Evolutionary conservation across 2,797 vertebrate species (phyloP).

Genomic region (Sebastes vulpes): DNA sequence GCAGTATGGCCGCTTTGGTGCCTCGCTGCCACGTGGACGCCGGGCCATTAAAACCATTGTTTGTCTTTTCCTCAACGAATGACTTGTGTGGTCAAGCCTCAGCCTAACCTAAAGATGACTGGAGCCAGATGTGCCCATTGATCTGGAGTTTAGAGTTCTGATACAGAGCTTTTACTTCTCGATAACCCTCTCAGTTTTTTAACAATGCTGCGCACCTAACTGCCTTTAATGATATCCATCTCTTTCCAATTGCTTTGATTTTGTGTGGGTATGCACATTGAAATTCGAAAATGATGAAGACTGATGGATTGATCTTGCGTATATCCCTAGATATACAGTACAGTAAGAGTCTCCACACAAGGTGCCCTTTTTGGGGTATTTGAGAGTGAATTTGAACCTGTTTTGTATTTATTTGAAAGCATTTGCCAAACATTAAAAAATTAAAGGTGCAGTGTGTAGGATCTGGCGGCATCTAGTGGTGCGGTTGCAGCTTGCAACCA

Average conservation of each 20-base stretch:
- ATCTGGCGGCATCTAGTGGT: too few relatives aligned
- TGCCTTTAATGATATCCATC: neutral
- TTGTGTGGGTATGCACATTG: neutral
- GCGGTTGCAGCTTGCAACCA: too few relatives aligned
- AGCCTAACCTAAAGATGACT: constrained; percentile 29
- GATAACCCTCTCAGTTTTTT: constrained; percentile 45
- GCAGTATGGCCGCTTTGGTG: constrained; percentile 38
- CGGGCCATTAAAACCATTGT: constrained; percentile 38
- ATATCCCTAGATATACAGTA: neutral
- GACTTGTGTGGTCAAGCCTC: constrained; percentile 35
- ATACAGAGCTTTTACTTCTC: constrained; percentile 55
- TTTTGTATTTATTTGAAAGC: neutral
- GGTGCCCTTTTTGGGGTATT: neutral
- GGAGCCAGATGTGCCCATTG: constrained; percentile 9
- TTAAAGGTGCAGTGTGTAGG: too few relatives aligned
- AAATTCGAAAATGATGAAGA: neutral
- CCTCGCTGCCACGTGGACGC: constrained; percentile 65
- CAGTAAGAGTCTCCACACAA: neutral
- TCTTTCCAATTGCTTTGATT: neutral
- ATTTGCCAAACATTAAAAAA: neutral
- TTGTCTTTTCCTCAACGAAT: constrained; percentile 39
- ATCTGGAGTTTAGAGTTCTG: neutral
- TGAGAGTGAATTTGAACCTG: neutral
- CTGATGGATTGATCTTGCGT: neutral
- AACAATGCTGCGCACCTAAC: neutral